Percentiles rank a stretch among this genome's conserved stretches.
phyloP scores from a whole-genome alignment of 1,140 invertebrate genomes.

The Musca vetustissima region DNA sequence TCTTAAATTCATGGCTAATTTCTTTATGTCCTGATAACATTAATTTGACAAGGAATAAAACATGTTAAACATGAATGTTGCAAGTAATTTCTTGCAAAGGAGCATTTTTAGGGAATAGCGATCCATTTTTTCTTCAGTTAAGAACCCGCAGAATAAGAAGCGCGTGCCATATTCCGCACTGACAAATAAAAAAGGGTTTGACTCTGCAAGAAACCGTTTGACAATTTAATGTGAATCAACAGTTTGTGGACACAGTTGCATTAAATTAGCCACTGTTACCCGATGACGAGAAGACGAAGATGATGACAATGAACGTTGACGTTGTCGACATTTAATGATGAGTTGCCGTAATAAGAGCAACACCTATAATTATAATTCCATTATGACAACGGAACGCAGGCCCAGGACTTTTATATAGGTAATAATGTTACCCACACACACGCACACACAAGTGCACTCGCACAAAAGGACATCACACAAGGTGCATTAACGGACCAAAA shows the following conservation, averaged over 20 bases:
- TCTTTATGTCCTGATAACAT: constrained; percentile 14
- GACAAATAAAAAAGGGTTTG: not conserved
- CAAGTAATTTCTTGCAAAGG: not conserved
- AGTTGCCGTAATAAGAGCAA: constrained; percentile 12
- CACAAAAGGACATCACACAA: too few relatives aligned
- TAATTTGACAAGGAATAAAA: constrained; percentile 20
- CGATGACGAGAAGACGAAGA: not conserved
- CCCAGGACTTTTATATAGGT: not conserved
- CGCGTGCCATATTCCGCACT: constrained; percentile 1
- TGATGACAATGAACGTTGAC: not conserved
- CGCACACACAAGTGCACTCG: too few relatives aligned
- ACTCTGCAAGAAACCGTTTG: not conserved
- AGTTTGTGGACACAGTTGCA: not conserved
- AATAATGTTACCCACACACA: not conserved
- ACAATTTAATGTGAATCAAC: not conserved
- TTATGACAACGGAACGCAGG: constrained; percentile 18
- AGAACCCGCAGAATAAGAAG: constrained; percentile 13
- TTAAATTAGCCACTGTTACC: constrained; percentile 15
- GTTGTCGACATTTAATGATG: not conserved
- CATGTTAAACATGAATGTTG: constrained; percentile 13
- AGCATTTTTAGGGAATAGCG: not conserved
- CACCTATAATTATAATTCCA: constrained; percentile 24
- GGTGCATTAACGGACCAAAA: not conserved
- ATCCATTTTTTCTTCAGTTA: too few relatives aligned
- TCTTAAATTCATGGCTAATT: constrained; percentile 18